Conservation (phyloP, 2,113 vertebrate species). For the Australoheros scitulus region DNA sequence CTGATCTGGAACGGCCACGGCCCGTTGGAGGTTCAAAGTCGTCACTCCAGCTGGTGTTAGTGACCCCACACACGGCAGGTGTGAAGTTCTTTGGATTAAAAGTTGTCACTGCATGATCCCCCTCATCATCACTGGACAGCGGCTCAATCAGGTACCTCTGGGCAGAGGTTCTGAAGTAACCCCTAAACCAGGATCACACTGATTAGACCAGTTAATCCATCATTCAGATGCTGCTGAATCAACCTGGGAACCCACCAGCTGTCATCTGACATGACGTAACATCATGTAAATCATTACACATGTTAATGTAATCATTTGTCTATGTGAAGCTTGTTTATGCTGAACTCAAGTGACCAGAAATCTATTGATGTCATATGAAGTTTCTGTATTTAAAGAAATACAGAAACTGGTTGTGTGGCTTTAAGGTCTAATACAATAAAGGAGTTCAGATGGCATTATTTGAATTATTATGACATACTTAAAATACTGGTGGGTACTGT, state of each 20-base stretch:
- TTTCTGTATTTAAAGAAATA: neutral
- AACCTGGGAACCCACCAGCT: neutral
- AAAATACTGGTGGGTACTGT: too few relatives aligned
- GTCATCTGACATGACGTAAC: neutral
- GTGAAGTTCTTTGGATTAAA: constrained; percentile 37
- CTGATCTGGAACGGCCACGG: constrained; percentile 70
- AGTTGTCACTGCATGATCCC: constrained; percentile 71
- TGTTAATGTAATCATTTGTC: too few relatives aligned
- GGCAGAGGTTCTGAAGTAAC: constrained; percentile 77
- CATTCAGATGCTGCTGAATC: neutral
- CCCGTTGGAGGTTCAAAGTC: constrained; percentile 68
- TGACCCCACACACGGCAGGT: constrained; percentile 77
- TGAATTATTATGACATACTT: neutral
- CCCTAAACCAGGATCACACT: constrained; percentile 59
- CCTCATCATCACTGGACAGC: constrained; percentile 58
- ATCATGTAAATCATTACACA: too few relatives aligned
- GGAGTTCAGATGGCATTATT: neutral
- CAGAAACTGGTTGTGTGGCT: neutral
- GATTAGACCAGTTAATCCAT: neutral
- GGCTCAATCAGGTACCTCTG: constrained; percentile 83
- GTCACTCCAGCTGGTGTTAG: constrained; percentile 77
- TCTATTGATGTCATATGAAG: neutral
- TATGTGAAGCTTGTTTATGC: neutral
- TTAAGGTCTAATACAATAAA: neutral
- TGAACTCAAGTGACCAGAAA: neutral